phyloP scores from a whole-genome alignment of 1,140 invertebrate species.

The Lordiphosa clarofinis region DNA sequence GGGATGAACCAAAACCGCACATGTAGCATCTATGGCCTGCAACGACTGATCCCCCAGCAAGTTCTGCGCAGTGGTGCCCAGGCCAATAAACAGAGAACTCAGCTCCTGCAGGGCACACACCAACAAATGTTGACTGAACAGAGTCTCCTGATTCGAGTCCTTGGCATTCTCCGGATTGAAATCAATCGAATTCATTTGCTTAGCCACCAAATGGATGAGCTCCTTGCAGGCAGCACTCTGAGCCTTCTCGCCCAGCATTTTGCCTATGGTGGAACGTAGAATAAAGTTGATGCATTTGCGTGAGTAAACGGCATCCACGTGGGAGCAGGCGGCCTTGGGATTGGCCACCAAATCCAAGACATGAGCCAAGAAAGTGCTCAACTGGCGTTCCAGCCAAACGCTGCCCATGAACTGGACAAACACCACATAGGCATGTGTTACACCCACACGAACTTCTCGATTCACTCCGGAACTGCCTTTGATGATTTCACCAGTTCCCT shows the following conservation, averaged over 20 bases:
- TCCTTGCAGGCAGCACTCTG: conserved; percentile 97
- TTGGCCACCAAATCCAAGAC: conserved; percentile 95
- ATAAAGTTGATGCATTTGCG: conserved; percentile 98
- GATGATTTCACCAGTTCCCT: conserved; percentile 96
- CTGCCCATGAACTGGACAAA: conserved; percentile 96
- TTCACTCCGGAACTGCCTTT: conserved; percentile 96
- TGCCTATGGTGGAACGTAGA: conserved; percentile 92
- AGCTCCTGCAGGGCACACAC: conserved; percentile 97
- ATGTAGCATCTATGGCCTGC: conserved; percentile 84
- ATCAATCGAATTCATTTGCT: conserved; percentile 97
- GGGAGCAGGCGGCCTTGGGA: conserved; percentile 95
- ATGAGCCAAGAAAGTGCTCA: conserved; percentile 91
- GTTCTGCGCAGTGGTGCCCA: conserved; percentile 95
- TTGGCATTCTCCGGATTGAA: conserved; percentile 94
- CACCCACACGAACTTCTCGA: conserved; percentile 96
- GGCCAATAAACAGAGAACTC: conserved; percentile 89
- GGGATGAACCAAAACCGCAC: conserved; percentile 90
- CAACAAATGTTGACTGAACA: conserved; percentile 96
- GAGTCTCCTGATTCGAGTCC: conserved; percentile 91
- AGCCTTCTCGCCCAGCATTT: conserved; percentile 97
- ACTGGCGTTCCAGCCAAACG: conserved; percentile 95
- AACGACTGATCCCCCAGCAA: conserved; percentile 92
- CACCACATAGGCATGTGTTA: conserved; percentile 96
- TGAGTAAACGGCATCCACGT: conserved; percentile 98
- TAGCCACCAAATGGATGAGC: conserved; percentile 93